Base-by-base conservation (phyloP, 1,140 invertebrate species). In the Fopius arisanus region DNA sequence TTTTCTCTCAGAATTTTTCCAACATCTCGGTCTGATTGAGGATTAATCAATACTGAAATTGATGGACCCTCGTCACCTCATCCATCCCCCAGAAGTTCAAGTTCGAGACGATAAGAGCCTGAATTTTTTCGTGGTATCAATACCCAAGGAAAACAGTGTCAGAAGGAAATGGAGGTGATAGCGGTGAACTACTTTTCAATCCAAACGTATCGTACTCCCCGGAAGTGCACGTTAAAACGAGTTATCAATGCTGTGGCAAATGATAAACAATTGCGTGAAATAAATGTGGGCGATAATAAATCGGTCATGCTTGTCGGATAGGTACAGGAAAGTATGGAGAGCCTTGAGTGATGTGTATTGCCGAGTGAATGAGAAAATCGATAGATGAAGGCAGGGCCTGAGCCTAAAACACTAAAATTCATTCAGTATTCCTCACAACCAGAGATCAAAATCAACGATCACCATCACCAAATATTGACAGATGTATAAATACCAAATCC, bases 311-410 rank as follows among this genome's bases (percentile, higher is more conserved):
- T 37, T 37, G 33, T 37, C 33, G 1, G 7, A 3, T 37, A 37
- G 33, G 71, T 59, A 21, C 48, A 31, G 63, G 51, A 43, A 70
- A 19, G 33, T n/a, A n/a, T 40, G 63, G 23, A 28, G 63, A 73
- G 67, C 63, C 65, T 73, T 67, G 65, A 67, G 71, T 28, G 54
- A 73, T 10, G 67, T 73, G 71, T 73, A 41, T 41, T 43, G 63
- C 65, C 65, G 71, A 29, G 33, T 48, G 68, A 66, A 21, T 71
- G 63, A 14, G 19, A 73, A 73, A 73, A 73, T 73, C 71, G 71
- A 73, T 73, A 73, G 67, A 31, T 29, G 71, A 73, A 73, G 63
- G 71, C 71, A 37, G 65, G 65, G 41, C n/a, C n/a, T n/a, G n/a
- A n/a, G n/a, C n/a, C n/a, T n/a, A n/a, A n/a, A n/a, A n/a, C n/a